Evolutionary conservation across 2,888 invertebrate genomes (phyloP).

Genomic region (Latrodectus elegans): DNA sequence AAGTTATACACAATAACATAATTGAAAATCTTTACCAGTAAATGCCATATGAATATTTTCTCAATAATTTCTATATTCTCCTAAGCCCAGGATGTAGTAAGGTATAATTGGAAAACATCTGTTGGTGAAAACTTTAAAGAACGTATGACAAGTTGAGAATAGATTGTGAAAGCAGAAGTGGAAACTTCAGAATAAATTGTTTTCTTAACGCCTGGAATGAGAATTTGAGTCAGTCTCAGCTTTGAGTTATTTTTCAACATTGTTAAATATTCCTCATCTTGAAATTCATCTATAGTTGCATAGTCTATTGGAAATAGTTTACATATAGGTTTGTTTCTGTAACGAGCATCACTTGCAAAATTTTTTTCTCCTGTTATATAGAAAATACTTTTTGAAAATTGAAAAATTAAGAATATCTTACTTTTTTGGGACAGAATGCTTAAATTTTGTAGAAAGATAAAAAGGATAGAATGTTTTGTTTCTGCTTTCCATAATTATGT

Average conservation of each 20-base stretch:
- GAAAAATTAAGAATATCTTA: constrained; percentile 30
- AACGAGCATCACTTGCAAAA: constrained; percentile 48
- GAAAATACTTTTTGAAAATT: constrained; percentile 48
- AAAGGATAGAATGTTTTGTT: background rate
- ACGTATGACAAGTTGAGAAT: constrained; percentile 16
- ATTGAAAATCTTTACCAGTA: constrained; percentile 36
- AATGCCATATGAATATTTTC: constrained; percentile 30
- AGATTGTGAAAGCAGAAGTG: no score
- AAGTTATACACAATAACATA: constrained; percentile 13
- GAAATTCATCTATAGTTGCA: constrained; percentile 13
- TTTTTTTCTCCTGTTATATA: constrained; percentile 44
- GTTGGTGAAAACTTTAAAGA: background rate
- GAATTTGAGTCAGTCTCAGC: constrained; percentile 19
- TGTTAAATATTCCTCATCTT: constrained; percentile 21
- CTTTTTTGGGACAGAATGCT: constrained; percentile 7
- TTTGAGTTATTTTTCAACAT: constrained; percentile 18
- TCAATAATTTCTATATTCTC: constrained; percentile 3
- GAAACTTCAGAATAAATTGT: constrained; percentile 16
- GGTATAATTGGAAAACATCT: constrained; percentile 4
- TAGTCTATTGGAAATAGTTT: constrained; percentile 24
- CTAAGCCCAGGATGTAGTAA: constrained; percentile 23
- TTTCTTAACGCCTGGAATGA: background rate
- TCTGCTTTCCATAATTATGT: no score
- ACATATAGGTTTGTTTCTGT: constrained; percentile 25
- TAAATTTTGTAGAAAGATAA: constrained; percentile 8